Percentiles rank a stretch among this genome's conserved stretches.
Evolutionary conservation across 1,140 invertebrate species (phyloP).

Genomic region (Thalassaphorura encarpata): DNA sequence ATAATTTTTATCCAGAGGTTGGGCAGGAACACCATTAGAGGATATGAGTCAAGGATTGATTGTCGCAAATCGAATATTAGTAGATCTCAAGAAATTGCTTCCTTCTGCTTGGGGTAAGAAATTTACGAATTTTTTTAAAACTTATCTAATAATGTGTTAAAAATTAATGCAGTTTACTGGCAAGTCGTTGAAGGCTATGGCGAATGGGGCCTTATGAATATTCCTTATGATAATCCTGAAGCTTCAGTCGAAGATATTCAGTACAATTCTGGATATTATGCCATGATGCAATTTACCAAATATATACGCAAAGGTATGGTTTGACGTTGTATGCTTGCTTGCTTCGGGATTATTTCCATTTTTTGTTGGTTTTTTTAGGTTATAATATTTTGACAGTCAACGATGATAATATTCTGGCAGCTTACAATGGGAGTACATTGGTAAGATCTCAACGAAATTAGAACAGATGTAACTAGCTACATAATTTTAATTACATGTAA

Average conservation of each 20-base stretch:
- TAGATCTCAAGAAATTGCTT: slow-evolving; percentile 17
- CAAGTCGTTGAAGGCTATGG: slow-evolving; percentile 22
- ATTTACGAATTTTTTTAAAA: neutral
- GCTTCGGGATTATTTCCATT: neutral
- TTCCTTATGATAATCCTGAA: slow-evolving; percentile 13
- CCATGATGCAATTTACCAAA: slow-evolving; percentile 24
- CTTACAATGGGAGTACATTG: slow-evolving; percentile 4
- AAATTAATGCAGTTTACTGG: slow-evolving; percentile 30
- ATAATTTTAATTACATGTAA: neutral
- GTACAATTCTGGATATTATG: slow-evolving; percentile 22
- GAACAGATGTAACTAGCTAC: neutral
- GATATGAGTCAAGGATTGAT: slow-evolving; percentile 24
- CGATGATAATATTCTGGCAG: slow-evolving; percentile 8
- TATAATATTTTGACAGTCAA: slow-evolving; percentile 13
- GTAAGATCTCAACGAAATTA: neutral
- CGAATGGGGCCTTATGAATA: slow-evolving; percentile 17
- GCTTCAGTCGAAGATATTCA: slow-evolving; percentile 17
- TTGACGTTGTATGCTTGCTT: no score
- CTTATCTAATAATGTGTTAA: no score
- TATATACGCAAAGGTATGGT: slow-evolving; percentile 24
- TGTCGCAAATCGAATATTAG: slow-evolving; percentile 15
- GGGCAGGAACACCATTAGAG: slow-evolving; percentile 3
- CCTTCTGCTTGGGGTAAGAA: slow-evolving; percentile 25
- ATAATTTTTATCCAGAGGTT: slow-evolving; percentile 14
- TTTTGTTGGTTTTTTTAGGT: slow-evolving; percentile 8